Base-by-base conservation (phyloP, 2,113 vertebrate species). In the Crotalus tigris region DNA sequence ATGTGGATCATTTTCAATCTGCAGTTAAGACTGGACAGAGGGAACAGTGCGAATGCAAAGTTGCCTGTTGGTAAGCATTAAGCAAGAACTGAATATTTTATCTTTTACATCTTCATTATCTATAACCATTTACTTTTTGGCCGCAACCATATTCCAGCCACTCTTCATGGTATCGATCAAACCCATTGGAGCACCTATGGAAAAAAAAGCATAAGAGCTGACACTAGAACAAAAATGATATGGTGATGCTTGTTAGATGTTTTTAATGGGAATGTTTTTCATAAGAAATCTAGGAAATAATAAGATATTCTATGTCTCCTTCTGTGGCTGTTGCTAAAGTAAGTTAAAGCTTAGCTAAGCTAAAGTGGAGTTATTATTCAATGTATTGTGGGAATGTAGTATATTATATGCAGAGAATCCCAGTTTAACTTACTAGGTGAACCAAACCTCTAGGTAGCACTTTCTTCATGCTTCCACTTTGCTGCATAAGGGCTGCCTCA, bases 161-260 rank as follows among this genome's bases (percentile, higher is more conserved):
- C 95, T 99, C 99, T 95, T 99, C 98, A 24, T 99, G 98, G 85
- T 99, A 97, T 0, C 99, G 97, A 93, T 99, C 98, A 49, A 99
- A 98, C 9, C 99, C 99, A 5, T 98, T 99, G 93, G 99, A 99
- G 88, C 99, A 99, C 91, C 99, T 99, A 97, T 0, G 11, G 92
- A n/a, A 87, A 90, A 39, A 33, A 1, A 2, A 5, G 57, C 0
- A 0, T 75, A 44, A 58, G n/a, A 53, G 1, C 53, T 86, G 19
- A 33, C 39, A 89, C 39, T 11, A 85, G 39, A 85, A 12, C 24
- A 54, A 69, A 53, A 92, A 69, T 51, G 39, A 75, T 49, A 51
- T 26, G 13, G 64, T 33, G 29, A 33, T 75, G 59, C 21, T 13
- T 44, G 5, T 54, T 61, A 44, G 49, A 46, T 26, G 61, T 5